phyloP scores from a whole-genome alignment of 2,888 invertebrate species.

The Eristalis arbustorum region DNA sequence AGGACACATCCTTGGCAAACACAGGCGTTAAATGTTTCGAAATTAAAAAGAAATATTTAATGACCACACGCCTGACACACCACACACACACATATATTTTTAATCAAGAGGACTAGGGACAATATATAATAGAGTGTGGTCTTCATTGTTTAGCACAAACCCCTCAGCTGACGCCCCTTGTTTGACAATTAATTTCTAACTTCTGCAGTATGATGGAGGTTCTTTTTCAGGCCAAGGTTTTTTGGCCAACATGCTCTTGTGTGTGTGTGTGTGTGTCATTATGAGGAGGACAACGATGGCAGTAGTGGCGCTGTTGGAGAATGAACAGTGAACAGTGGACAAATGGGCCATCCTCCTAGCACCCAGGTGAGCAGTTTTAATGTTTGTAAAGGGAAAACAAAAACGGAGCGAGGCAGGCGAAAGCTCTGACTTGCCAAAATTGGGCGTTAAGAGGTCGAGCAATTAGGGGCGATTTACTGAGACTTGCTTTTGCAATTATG shows the following conservation, averaged over 20 bases:
- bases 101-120: conserved; percentile 48
- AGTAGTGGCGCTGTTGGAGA: neutral
- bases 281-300: conserved; percentile 13
- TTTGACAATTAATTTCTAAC: conserved; percentile 51
- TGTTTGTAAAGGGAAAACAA: neutral
- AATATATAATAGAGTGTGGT: conserved; percentile 28
- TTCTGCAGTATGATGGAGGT: conserved; percentile 37
- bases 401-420: conserved; percentile 5
- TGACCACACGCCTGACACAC: conserved; percentile 22
- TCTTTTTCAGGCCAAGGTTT: conserved; percentile 42
- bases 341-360: neutral
- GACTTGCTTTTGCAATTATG: conserved; percentile 10
- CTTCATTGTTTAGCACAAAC: conserved; percentile 41
- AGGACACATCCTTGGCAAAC: conserved; percentile 19
- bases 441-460: neutral
- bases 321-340: conserved; percentile 39
- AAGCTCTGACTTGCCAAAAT: conserved; percentile 28
- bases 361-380: conserved; percentile 24
- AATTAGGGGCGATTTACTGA: conserved; percentile 4
- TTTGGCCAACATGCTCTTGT: conserved; percentile 25
- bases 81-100: conserved; percentile 24
- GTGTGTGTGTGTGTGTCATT: conserved; percentile 8
- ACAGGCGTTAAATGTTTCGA: conserved; percentile 53
- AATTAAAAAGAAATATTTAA: conserved; percentile 67
- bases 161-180: neutral